phyloP scores from a whole-genome alignment of 2,797 vertebrate genomes.

The Macropus fuliginosus region DNA sequence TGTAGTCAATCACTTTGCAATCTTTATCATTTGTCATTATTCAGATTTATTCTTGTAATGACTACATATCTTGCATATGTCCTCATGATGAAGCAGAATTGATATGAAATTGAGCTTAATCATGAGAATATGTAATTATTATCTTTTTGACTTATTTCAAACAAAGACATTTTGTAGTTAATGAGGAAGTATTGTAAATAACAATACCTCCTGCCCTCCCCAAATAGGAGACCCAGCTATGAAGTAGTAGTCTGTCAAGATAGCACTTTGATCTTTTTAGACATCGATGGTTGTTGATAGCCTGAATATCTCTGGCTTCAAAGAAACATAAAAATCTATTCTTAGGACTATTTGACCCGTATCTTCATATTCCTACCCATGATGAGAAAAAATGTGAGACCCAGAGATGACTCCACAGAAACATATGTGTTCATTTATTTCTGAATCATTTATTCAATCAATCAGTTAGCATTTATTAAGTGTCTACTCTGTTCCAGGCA shows the following conservation, averaged over 20 bases:
- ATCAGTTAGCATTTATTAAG: background rate
- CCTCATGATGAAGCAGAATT: background rate
- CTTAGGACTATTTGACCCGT: background rate
- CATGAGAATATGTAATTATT: background rate
- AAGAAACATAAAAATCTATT: background rate
- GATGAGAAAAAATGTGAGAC: background rate
- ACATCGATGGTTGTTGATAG: background rate
- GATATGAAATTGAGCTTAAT: background rate
- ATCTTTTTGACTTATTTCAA: slow-evolving; percentile 27
- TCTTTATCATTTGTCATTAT: background rate
- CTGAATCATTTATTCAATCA: background rate
- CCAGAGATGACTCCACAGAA: slow-evolving; percentile 4
- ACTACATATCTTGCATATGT: background rate
- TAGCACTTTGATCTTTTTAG: background rate
- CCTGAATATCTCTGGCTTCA: background rate
- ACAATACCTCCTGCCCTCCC: background rate
- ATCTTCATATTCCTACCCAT: background rate
- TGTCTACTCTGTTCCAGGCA: background rate
- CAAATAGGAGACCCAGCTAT: background rate
- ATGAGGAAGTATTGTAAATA: background rate
- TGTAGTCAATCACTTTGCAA: background rate
- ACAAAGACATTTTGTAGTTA: background rate
- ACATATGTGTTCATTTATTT: slow-evolving; percentile 52
- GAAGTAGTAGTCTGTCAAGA: background rate
- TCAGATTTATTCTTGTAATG: background rate